A percentile compares a stretch with the other conserved stretches of the same genome.
Evolutionary conservation across 2,113 vertebrate species (phyloP).

Genomic region (Tyto alba): DNA sequence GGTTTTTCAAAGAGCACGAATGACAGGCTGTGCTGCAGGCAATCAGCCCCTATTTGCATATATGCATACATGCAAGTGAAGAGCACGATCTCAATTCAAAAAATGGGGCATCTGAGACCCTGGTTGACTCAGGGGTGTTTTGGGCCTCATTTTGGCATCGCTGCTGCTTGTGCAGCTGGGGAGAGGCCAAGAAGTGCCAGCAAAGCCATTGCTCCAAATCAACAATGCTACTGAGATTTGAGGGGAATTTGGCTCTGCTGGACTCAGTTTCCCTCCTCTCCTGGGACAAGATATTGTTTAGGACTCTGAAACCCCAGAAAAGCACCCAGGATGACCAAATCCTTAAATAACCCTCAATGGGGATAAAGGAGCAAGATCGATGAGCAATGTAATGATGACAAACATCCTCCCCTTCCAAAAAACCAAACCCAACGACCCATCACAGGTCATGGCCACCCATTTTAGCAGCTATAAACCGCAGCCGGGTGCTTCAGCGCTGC

Average conservation of each 20-base stretch:
- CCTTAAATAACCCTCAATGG: neutral
- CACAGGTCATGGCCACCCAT: neutral
- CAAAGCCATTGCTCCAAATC: fast-evolving
- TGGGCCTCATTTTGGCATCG: neutral
- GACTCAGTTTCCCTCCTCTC: neutral
- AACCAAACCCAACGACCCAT: neutral
- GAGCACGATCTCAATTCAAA: neutral
- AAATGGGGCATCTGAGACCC: neutral
- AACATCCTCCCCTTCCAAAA: neutral
- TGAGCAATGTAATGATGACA: fast-evolving
- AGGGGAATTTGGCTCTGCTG: neutral
- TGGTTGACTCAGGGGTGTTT: neutral
- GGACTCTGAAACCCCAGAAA: neutral
- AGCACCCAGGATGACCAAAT: neutral
- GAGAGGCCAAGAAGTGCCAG: neutral
- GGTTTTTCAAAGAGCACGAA: neutral
- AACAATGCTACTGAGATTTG: neutral
- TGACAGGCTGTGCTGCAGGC: neutral
- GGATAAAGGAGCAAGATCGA: neutral
- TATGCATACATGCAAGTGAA: conserved; percentile 38
- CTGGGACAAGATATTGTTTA: neutral
- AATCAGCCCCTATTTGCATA: conserved; percentile 47
- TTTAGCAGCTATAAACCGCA: neutral
- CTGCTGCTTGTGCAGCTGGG: conserved; percentile 24
- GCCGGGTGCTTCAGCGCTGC: neutral